These are phyloP conservation scores for Sipha maydis DNA, from an alignment of 2,888 invertebrate genomes.

Conservation along the genomic window DNA sequence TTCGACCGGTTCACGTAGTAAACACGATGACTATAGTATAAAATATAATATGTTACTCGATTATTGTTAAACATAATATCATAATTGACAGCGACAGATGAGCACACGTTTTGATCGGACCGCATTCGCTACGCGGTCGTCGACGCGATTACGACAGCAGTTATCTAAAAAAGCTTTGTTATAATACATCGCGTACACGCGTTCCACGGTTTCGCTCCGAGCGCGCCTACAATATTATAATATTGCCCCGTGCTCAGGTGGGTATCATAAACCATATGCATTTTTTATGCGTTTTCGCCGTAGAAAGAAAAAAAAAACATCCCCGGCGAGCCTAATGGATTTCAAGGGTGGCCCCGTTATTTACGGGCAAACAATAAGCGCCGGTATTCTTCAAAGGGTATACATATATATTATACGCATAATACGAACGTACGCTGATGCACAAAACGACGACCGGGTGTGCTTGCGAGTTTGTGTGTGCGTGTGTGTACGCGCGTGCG, in stretches of 20 bases:
- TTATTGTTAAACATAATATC: not conserved
- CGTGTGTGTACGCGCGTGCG: not conserved
- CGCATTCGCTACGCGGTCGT: not conserved
- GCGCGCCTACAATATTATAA: not conserved
- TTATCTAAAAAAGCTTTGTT: not conserved
- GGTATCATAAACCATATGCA: slow-evolving; percentile 6
- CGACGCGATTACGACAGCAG: not conserved
- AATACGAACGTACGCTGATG: not conserved
- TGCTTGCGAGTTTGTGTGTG: not conserved
- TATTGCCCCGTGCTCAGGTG: slow-evolving; percentile 8
- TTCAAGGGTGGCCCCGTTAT: slow-evolving; percentile 55
- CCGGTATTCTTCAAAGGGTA: slow-evolving; percentile 57
- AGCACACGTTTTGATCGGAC: not conserved
- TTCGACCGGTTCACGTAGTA: not conserved
- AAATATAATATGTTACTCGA: not conserved
- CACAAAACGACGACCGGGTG: not conserved
- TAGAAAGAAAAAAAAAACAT: slow-evolving; percentile 5
- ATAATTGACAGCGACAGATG: not conserved
- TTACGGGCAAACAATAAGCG: slow-evolving; percentile 54
- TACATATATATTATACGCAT: not conserved
- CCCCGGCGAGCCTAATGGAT: slow-evolving; percentile 49
- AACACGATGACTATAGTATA: not conserved
- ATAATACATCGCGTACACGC: not conserved
- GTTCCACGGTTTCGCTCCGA: not conserved
- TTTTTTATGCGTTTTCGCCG: slow-evolving; percentile 45